Evolutionary conservation across 2,888 invertebrate genomes (phyloP), one percentile per base, ranked within the genome.

Genomic region (Melanostoma scalare): DNA sequence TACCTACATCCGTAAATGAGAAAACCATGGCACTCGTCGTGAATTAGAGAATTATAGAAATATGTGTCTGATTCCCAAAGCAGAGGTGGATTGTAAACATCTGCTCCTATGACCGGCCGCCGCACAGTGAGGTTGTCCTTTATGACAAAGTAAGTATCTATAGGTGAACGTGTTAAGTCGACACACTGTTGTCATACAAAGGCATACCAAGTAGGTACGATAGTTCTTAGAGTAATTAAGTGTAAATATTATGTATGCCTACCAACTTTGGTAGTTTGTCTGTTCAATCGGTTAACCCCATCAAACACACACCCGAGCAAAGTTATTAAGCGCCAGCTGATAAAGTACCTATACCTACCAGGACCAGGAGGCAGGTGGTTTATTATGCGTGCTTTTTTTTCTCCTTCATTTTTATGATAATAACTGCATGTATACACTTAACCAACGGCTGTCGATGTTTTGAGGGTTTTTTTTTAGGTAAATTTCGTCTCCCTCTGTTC

Each of bases 311-410:
- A 46, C n/a, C 36, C 33, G 31, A 69, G 44, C 60, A 44, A 35
- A 40, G 68, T 73, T 77, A 73, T 52, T 77, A 58, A 75, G 73
- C 73, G 73, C 82, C 82, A 82, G 77, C 77, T 69, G 82, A 82
- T 77, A 56, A 56, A 81, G 61, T 68, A 53, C 20, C 20, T 20
- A n/a, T n/a, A 20, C 20, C 20, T 20, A 20, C 20, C 20, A 20
- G 20, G 20, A 20, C 52, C 60, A 46, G 38, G 52, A 53, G 69
- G 82, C 82, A 82, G 82, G 82, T 82, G 82, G 76, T 77, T 81
- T 74, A 61, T 79, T 68, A 79, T 68, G 42, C 48, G 42, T 35
- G 48, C 60, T 67, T 81, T 33, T 55, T n/a, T 8, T 87, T 88
- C 9, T 86, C 8, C 36, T 63, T 63, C 63, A 10, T 4, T 65